phyloP scores from a whole-genome alignment of 2,888 invertebrate species.

The Dysmachus trigonus region DNA sequence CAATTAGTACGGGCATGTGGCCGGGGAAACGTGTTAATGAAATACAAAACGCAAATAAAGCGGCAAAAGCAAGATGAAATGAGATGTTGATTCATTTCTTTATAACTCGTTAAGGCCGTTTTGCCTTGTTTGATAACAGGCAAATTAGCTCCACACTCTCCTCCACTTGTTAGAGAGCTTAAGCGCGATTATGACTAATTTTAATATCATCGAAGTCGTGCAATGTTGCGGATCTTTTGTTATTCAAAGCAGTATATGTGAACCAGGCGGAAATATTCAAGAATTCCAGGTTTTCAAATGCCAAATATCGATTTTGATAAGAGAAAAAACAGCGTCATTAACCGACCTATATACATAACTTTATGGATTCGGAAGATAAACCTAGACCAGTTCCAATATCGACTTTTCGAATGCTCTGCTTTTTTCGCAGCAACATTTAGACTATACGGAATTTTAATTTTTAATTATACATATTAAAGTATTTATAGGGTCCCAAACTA shows the following conservation, averaged over 20 bases:
- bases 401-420: no score
- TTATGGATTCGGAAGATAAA: not conserved
- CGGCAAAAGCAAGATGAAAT: not conserved
- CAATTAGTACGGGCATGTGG: not conserved
- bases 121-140: not conserved
- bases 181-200: not conserved
- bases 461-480: no score
- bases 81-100: not conserved
- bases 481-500: no score
- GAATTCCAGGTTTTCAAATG: not conserved
- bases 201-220: not conserved
- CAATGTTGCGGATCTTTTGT: not conserved
- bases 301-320: not conserved
- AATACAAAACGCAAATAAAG: not conserved
- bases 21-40: not conserved
- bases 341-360: not conserved
- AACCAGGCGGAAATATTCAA: not conserved
- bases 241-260: not conserved
- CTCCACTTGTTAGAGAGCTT: not conserved
- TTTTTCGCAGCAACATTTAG: no score
- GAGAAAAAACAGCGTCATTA: not conserved
- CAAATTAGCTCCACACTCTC: not conserved
- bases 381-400: no score
- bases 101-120: not conserved
- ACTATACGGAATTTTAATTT: no score